Evolutionary conservation across 2,888 invertebrate species (phyloP), one percentile per base, ranked within the genome.

Genomic region (Hydrotaea diabolus): DNA sequence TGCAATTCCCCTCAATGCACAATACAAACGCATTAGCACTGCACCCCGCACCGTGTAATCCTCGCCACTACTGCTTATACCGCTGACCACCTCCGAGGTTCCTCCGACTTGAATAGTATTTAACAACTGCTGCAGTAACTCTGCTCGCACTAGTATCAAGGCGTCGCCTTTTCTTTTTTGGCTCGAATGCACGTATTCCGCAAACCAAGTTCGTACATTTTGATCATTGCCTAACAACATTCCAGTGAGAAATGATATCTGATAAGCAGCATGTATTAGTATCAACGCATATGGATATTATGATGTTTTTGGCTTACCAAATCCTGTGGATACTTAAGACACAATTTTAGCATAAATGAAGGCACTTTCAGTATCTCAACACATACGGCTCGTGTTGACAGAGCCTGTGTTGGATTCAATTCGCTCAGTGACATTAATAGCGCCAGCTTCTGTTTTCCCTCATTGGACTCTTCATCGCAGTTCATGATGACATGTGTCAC

Each of bases 1-100:
- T 0, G 98, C 98, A 80, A 98, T 97, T 64, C 98, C 98, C 88
- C 98, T 94, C 0, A 99, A 93, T 0, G 98, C 98, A 92, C 98
- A 98, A 91, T 98, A 98, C 0, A 99, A 93, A 59, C 98, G 94
- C 31, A 98, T 93, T 57, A 98, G 93, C 0, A 98, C 97, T n/a
- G 98, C 97, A 0, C 97, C 98, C 92, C 97, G 96, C 0, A 98
- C 96, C 8, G 96, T 95, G 88, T 94, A 93, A 57, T 94, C 94
- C 87, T 96, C 95, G 84, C 93, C 92, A 17, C 15, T 43, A 8
- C 46, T 7, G 31, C 31, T 31, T 31, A 31, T 7, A 4, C 31
- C 31, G 3, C 3, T 2, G 8, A 19, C 21, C 3, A 0, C 69
- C 2, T 43, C 69, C 17, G 62, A 31, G 36, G 93, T 93, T 86